Conservation (phyloP, 1,140 invertebrate genomes). For the Pectinophora gossypiella region DNA sequence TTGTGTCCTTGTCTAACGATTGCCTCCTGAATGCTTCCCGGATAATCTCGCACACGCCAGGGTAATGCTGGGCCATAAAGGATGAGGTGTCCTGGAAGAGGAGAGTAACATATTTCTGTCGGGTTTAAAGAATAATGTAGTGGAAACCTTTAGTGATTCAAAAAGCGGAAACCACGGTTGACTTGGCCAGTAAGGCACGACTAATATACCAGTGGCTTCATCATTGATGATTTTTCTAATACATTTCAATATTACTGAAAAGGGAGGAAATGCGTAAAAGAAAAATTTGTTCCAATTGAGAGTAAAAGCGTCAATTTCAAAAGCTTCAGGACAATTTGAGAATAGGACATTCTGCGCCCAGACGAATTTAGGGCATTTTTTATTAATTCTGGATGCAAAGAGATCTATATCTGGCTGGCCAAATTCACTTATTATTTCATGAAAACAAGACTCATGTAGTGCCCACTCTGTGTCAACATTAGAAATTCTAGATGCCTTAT, state of each 20-base stretch:
- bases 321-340: conserved; percentile 6
- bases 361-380: conserved; percentile 2
- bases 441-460: not conserved
- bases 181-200: conserved; percentile 3
- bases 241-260: conserved; percentile 2
- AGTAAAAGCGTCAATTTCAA: conserved; percentile 7
- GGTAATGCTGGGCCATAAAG: conserved; percentile 7
- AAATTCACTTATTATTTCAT: not conserved
- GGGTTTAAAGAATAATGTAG: not conserved
- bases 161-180: conserved; percentile 9
- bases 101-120: conserved; percentile 6
- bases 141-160: not conserved
- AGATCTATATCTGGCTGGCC: not conserved
- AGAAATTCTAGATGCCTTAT: not conserved
- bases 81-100: conserved; percentile 1
- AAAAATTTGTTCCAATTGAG: not conserved
- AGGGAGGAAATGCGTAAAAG: conserved; percentile 7
- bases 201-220: not conserved
- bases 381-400: not conserved
- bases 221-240: conserved; percentile 4
- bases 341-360: conserved; percentile 7
- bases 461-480: conserved; percentile 1
- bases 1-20: not conserved
- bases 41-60: conserved; percentile 7
- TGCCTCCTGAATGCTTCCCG: conserved; percentile 5